Evolutionary conservation across 2,113 vertebrate genomes (phyloP).

Genomic region (Vimba vimba): DNA sequence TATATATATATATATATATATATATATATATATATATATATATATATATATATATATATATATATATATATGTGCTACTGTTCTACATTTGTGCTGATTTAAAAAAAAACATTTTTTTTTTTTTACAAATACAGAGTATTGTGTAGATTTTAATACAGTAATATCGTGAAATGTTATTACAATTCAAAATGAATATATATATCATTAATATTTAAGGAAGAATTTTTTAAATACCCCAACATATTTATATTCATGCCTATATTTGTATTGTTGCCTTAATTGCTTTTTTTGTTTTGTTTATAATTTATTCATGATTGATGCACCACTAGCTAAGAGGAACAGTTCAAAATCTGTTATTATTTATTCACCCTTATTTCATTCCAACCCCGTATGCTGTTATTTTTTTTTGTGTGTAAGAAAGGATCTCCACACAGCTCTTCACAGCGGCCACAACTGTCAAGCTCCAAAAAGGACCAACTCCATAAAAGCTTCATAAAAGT

Average conservation of each 20-base stretch:
- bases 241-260: too few species aligned
- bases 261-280: too few species aligned
- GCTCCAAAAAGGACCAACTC: background rate
- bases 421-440: background rate
- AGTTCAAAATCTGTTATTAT: background rate
- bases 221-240: too few species aligned
- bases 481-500: constrained; percentile 17
- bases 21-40: too few species aligned
- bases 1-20: too few species aligned
- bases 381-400: background rate
- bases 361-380: background rate
- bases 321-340: background rate
- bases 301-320: too few species aligned
- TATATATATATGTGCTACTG: too few species aligned
- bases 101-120: background rate
- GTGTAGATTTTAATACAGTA: background rate
- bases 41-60: too few species aligned
- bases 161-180: background rate
- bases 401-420: background rate
- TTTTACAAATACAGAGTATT: background rate
- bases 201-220: too few species aligned
- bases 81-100: background rate
- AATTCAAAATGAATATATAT: too few species aligned
- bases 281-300: too few species aligned
- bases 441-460: background rate